A percentile compares a stretch with the other conserved stretches of the same genome.
phyloP scores from a whole-genome alignment of 2,797 vertebrate species.

The Neoniphon sammara region DNA sequence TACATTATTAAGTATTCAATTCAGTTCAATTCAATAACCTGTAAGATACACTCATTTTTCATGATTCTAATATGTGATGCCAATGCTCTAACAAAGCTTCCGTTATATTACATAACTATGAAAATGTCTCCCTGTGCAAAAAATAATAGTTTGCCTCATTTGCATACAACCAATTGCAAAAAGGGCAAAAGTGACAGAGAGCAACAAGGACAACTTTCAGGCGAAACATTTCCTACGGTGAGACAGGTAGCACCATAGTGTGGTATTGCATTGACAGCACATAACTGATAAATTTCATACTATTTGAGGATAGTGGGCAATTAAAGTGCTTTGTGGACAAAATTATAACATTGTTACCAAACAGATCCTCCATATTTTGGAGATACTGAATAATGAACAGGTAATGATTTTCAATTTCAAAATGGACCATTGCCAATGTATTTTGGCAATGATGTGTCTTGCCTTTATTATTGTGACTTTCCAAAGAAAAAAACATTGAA shows the following conservation, averaged over 20 bases:
- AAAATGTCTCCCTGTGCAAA: not conserved
- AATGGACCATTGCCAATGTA: not conserved
- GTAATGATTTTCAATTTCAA: not conserved
- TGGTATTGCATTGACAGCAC: not conserved
- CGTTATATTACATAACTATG: not conserved
- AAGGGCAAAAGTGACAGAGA: not conserved
- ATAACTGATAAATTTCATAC: not conserved
- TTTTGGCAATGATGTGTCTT: not conserved
- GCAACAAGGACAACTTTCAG: not conserved
- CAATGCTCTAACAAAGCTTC: not conserved
- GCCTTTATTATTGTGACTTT: constrained; percentile 13
- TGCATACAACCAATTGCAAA: not conserved
- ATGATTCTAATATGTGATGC: not conserved
- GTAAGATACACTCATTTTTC: too few relatives aligned
- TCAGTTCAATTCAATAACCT: too few relatives aligned
- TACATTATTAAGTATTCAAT: too few relatives aligned
- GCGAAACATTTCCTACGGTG: not conserved
- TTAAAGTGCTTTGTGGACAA: not conserved
- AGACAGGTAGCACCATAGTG: not conserved
- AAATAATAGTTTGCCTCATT: not conserved
- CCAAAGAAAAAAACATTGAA: constrained; percentile 9
- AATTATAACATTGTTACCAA: not conserved
- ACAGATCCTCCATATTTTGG: not conserved
- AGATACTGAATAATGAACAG: not conserved
- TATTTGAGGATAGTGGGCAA: not conserved